Conservation (phyloP, 2,113 vertebrate species). For the Tauraco erythrolophus region DNA sequence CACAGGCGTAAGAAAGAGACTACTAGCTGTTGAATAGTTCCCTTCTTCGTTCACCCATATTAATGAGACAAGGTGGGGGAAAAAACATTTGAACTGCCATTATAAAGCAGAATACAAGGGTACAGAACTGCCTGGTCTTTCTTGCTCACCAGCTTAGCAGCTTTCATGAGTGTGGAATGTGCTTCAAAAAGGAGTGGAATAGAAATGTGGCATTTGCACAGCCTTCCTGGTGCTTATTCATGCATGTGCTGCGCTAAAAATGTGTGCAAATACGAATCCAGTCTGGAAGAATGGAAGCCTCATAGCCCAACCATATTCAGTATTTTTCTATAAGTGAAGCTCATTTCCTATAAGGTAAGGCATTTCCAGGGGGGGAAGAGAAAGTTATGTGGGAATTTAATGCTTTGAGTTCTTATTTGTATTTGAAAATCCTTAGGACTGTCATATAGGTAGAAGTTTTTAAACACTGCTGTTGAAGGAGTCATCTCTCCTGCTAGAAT, state of each 20-base stretch:
- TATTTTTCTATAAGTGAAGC: not conserved
- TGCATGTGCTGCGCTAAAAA: not conserved
- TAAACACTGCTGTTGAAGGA: slow-evolving; percentile 38
- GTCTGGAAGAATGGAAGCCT: not conserved
- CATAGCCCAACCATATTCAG: not conserved
- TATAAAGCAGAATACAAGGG: not conserved
- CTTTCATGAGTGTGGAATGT: not conserved
- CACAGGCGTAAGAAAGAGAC: not conserved
- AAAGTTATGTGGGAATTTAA: not conserved
- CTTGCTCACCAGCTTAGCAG: not conserved
- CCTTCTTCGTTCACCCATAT: not conserved
- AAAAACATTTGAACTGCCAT: not conserved
- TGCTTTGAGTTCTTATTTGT: not conserved
- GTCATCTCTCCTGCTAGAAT: slow-evolving; percentile 17
- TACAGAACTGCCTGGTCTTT: not conserved
- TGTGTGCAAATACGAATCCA: not conserved
- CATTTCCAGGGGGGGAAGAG: not conserved
- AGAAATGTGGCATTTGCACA: not conserved
- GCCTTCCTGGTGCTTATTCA: not conserved
- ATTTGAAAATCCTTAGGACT: slow-evolving; percentile 4
- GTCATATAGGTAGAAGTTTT: not conserved
- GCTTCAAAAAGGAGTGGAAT: not conserved
- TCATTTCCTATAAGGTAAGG: not conserved
- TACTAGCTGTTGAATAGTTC: not conserved
- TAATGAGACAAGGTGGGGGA: not conserved